Conservation (phyloP, 1,140 invertebrate genomes). For the Papilio xuthus region DNA sequence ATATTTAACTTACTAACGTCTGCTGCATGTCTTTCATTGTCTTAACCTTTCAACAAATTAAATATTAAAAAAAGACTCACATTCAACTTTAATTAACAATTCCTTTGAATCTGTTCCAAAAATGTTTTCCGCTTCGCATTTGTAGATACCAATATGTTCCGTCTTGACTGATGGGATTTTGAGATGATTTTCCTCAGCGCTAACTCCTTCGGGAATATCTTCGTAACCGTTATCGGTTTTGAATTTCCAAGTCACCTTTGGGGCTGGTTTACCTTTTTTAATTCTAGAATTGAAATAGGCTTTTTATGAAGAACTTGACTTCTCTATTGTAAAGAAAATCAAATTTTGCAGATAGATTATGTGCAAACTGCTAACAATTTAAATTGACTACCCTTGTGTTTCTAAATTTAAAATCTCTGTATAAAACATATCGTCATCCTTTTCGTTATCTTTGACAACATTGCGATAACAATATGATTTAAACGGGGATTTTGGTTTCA, state of each 20-base stretch:
- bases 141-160: slow-evolving; percentile 58
- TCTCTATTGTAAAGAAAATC: too few species aligned
- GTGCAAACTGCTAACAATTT: too few species aligned
- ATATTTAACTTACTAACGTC: too few species aligned
- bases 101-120: slow-evolving; percentile 52
- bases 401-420: too few species aligned
- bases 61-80: slow-evolving; percentile 51
- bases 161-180: slow-evolving; percentile 53
- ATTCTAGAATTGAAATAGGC: slow-evolving; percentile 47
- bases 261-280: slow-evolving; percentile 57
- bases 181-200: slow-evolving; percentile 47
- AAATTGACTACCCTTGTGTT: too few species aligned
- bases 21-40: too few species aligned
- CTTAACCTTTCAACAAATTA: not conserved
- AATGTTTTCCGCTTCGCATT: slow-evolving; percentile 61
- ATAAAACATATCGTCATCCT: too few species aligned
- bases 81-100: slow-evolving; percentile 57
- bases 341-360: too few species aligned
- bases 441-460: too few species aligned
- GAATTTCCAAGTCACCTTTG: slow-evolving; percentile 59
- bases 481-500: too few species aligned
- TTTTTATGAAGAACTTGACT: too few species aligned
- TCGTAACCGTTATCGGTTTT: slow-evolving; percentile 42
- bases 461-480: too few species aligned
- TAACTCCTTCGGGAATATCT: slow-evolving; percentile 52